Percentiles rank a stretch among this genome's conserved stretches.
Conservation (phyloP, 2,888 invertebrate genomes). For the Dione vanillae region DNA sequence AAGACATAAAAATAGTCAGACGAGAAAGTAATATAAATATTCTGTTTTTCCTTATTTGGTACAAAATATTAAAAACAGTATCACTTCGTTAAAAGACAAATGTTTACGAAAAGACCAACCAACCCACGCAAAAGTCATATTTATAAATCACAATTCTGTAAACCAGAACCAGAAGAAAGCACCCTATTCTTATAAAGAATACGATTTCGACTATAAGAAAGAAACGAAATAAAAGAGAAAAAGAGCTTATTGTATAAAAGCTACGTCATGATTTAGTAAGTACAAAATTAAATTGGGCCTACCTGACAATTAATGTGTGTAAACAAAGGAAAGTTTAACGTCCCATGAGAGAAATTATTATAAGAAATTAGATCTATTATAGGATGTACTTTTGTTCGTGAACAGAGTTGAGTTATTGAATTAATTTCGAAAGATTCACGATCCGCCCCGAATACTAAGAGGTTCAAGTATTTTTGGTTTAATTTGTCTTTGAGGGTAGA, state of each 20-base stretch:
- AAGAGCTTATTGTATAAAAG: neutral
- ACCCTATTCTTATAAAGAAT: neutral
- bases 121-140: neutral
- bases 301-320: slow-evolving; percentile 22
- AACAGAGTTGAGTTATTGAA: slow-evolving; percentile 74
- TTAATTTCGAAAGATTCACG: slow-evolving; percentile 77
- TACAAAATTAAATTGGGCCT: neutral
- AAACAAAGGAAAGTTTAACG: slow-evolving; percentile 24
- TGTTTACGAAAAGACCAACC: neutral
- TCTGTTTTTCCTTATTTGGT: too few species aligned
- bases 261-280: neutral
- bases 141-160: neutral
- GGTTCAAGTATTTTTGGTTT: slow-evolving; percentile 75
- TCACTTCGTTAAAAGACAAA: neutral
- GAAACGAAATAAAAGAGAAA: neutral
- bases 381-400: slow-evolving; percentile 65
- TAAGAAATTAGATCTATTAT: slow-evolving; percentile 29
- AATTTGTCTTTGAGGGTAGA: slow-evolving; percentile 69
- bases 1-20: too few species aligned
- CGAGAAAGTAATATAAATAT: too few species aligned
- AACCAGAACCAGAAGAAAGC: neutral
- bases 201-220: neutral
- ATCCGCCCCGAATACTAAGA: slow-evolving; percentile 72
- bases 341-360: slow-evolving; percentile 21
- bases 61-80: too few species aligned